These are phyloP conservation scores for Aporophyla nigra DNA, from an alignment of 2,888 invertebrate species.

Conservation along the genomic window DNA sequence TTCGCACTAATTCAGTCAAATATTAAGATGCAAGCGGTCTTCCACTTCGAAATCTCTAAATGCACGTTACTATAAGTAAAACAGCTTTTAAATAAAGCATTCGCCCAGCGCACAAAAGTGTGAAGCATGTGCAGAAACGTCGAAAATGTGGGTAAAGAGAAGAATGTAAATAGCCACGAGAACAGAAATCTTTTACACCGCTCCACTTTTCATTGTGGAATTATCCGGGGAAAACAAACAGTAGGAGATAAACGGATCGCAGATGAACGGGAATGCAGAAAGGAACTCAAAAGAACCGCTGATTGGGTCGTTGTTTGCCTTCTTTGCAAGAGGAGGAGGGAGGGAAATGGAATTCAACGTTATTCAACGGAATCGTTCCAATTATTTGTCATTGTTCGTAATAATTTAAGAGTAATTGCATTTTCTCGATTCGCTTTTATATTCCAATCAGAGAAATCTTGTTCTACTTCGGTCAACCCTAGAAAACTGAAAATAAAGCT, in stretches of 20 bases:
- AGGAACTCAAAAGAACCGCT: constrained; percentile 19
- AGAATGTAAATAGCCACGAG: too few species aligned
- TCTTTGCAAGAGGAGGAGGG: not conserved
- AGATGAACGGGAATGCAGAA: constrained; percentile 10
- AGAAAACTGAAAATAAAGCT: not conserved
- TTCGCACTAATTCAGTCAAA: too few species aligned
- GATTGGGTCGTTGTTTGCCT: constrained; percentile 40
- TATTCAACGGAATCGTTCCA: constrained; percentile 7
- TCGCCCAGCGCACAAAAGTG: not conserved
- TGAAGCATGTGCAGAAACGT: not conserved
- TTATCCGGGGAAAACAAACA: constrained; percentile 32
- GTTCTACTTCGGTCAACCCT: not conserved
- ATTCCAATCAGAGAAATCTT: not conserved
- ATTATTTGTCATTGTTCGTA: constrained; percentile 6
- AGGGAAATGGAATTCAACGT: constrained; percentile 31
- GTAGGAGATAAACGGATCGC: constrained; percentile 11
- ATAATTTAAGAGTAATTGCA: constrained; percentile 12
- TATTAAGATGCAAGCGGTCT: too few species aligned
- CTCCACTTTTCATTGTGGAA: constrained; percentile 3
- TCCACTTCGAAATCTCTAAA: not conserved
- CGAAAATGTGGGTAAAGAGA: not conserved
- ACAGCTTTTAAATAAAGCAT: not conserved
- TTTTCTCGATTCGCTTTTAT: constrained; percentile 10
- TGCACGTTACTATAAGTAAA: not conserved
- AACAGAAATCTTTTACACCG: not conserved